Base-by-base conservation (phyloP, 2,888 invertebrate species). In the Agonopterix alstromeriana region DNA sequence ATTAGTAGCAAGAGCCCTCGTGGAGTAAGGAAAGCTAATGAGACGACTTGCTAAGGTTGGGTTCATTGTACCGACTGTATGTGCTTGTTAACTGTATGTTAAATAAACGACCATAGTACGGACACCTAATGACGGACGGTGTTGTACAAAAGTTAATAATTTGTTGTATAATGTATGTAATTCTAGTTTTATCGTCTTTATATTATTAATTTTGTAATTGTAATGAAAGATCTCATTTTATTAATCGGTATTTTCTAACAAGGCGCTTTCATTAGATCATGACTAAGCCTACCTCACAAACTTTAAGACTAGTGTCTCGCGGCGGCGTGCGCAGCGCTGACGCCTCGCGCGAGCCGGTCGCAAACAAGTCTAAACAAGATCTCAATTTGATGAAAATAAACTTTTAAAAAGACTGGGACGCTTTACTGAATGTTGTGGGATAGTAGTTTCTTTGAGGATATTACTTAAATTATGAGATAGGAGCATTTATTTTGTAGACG, bases 211-310 rank as follows among this genome's bases (percentile, higher is more conserved):
- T 86, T 85, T 80, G 82, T 87, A 88, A 85, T 84, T 88, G 79
- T 87, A 88, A 88, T 88, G 86, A 87, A 88, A 87, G 88, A 88
- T 88, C 88, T 88, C 88, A 88, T 88, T 87, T 87, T 85, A 88
- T 86, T 88, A 88, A 87, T 88, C 88, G 88, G 88, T 88, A 88
- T 87, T 88, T 86, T 85, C 81, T 88, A 87, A 88, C 88, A 87
- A 87, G 88, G 87, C 87, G 87, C 86, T 87, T 82, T 87, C 87
- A 86, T 87, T 85, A 84, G 80, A 86, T 85, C 88, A 87, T 88
- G 88, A 88, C 87, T 87, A 83, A 81, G 88, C 88, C 87, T 88
- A 88, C 88, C 88, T 88, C 88, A 88, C 85, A 85, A 82, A 81
- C 81, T 79, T 75, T 77, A 77, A 73, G 86, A 80, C 83, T 76